Base-by-base conservation (phyloP, 2,797 vertebrate genomes). In the Coregonus suidteri region DNA sequence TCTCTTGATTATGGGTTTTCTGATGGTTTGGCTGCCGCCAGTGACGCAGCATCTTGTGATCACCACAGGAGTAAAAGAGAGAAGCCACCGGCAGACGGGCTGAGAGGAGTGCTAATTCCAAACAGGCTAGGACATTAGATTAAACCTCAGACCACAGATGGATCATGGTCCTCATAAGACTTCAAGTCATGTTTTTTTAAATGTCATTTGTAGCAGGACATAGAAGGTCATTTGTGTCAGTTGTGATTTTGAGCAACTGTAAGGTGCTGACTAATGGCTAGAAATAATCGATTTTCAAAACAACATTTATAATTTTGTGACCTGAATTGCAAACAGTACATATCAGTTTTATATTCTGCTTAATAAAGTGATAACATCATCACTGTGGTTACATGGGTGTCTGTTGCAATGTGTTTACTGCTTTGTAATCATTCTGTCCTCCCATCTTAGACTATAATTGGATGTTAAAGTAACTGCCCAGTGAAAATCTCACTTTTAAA, bases 31-130 rank as follows among this genome's bases (percentile, higher is more conserved):
- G 18, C 56, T 20, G 18, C 53, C 80, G 3, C 0, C 0, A n/a
- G 54, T 62, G 47, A 75, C 53, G 56, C 75, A 59, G 53, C 53
- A 65, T n/a, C 30, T 64, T 6, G 73, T 65, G 35, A 70, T 59
- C 54, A 47, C 9, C 41, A 20, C 69, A 52, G 34, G 73, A 9
- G 72, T 47, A 20, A 30, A 18, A 7, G 18, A n/a, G 18, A 59
- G 56, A 59, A 20, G 56, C 56, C 5, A 7, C 56, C 56, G 5
- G n/a, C 16, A 15, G 7, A 65, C 11, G 1, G 20, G 11, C 64
- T 66, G 30, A 66, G 6, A 5, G 14, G 56, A 20, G n/a, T 15
- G 25, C 25, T 31, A 14, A 66, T 15, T 31, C 64, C 64, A 66
- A 66, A 66, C 11, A 31, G 25, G 1, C 20, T 15, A 14, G 64